Conservation (phyloP, 2,888 invertebrate genomes). For the Trilocha varians region DNA sequence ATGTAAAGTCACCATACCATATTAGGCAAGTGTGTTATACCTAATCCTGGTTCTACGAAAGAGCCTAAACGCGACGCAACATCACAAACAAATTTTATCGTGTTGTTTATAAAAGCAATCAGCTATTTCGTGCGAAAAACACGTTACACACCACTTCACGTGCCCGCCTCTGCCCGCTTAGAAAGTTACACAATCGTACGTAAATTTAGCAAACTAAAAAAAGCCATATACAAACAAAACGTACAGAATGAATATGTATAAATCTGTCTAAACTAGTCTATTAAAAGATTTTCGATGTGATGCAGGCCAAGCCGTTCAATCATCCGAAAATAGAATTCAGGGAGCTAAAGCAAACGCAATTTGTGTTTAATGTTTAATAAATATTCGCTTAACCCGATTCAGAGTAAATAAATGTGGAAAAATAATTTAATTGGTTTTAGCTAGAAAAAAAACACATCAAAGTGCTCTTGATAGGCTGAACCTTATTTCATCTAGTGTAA, state of each 20-base stretch:
- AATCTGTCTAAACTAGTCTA: conserved; percentile 12
- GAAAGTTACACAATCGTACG: neutral
- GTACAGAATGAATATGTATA: neutral
- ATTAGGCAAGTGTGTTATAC: no score
- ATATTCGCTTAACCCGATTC: neutral
- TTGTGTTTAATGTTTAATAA: neutral
- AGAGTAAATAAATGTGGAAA: no score
- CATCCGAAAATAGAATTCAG: conserved; percentile 32
- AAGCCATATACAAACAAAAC: conserved; percentile 6
- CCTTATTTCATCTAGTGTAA: no score
- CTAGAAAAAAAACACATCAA: no score
- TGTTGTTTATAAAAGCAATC: neutral
- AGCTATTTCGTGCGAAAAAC: no score
- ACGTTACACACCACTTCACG: neutral
- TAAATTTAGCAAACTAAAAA: neutral
- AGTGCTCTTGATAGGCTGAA: no score
- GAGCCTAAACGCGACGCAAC: no score
- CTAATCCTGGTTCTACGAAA: no score
- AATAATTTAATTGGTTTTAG: no score
- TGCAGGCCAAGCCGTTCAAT: conserved; percentile 20
- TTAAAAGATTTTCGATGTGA: conserved; percentile 17
- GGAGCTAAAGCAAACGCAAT: conserved; percentile 19
- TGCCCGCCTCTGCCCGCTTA: neutral
- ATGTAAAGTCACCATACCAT: no score
- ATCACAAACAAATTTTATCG: no score